Conservation (phyloP, 2,888 invertebrate species). For the Nemapogon koenigi region DNA sequence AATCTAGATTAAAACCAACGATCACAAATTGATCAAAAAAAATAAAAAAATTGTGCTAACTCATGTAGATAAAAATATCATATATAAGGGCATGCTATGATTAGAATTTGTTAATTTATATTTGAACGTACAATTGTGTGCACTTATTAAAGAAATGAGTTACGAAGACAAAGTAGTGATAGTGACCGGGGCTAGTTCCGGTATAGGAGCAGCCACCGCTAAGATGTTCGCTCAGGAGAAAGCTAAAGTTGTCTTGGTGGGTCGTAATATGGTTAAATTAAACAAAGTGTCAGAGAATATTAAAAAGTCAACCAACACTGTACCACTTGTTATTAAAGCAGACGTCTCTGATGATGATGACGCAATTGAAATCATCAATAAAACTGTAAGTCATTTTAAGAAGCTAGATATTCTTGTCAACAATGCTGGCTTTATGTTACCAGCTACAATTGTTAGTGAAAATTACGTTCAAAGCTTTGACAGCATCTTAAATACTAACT, state of each 20-base stretch:
- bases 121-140: too few species aligned
- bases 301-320: conserved; percentile 15
- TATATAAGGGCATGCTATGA: too few species aligned
- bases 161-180: conserved; percentile 22
- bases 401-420: conserved; percentile 29
- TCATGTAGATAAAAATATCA: too few species aligned
- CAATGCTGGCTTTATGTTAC: conserved; percentile 23
- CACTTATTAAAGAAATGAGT: too few species aligned
- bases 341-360: conserved; percentile 25
- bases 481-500: conserved; percentile 22
- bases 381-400: conserved; percentile 22
- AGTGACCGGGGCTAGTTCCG: conserved; percentile 26
- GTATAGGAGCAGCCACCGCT: conserved; percentile 29
- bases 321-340: conserved; percentile 23
- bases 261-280: conserved; percentile 20
- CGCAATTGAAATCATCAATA: conserved; percentile 21
- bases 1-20: too few species aligned
- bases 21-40: too few species aligned
- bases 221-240: conserved; percentile 26
- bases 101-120: too few species aligned
- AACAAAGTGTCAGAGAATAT: neutral
- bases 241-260: conserved; percentile 27
- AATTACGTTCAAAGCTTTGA: conserved; percentile 24
- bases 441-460: conserved; percentile 16
- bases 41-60: too few species aligned